phyloP scores from a whole-genome alignment of 1,140 invertebrate genomes.

The Mamestra configurata region DNA sequence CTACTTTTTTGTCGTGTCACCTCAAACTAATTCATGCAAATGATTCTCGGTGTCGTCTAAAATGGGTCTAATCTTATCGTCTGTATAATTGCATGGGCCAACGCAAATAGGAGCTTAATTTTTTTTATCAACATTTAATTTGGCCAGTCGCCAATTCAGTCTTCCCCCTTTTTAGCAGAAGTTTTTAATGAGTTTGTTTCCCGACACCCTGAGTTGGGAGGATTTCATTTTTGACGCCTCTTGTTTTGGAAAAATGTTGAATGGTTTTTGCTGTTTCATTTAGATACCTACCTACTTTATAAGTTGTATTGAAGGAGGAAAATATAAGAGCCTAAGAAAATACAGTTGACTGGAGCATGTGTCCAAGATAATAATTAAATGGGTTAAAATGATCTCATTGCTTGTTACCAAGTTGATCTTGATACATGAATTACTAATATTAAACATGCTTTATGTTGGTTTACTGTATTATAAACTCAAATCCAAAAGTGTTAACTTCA shows the following conservation, averaged over 20 bases:
- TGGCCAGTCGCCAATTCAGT: slow-evolving; percentile 52
- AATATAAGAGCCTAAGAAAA: background rate
- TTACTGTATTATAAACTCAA: too few relatives aligned
- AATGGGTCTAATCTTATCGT: slow-evolving; percentile 69
- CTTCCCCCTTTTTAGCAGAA: slow-evolving; percentile 9
- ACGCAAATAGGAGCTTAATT: slow-evolving; percentile 62
- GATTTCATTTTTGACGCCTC: slow-evolving; percentile 22
- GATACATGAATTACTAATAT: too few relatives aligned
- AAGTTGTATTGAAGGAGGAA: background rate
- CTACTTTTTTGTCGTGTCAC: slow-evolving; percentile 64
- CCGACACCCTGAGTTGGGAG: slow-evolving; percentile 1
- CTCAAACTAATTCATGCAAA: slow-evolving; percentile 76
- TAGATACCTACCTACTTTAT: background rate
- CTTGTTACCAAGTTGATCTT: too few relatives aligned
- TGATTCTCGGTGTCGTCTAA: slow-evolving; percentile 63
- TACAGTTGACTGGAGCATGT: too few relatives aligned
- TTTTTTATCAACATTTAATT: slow-evolving; percentile 60
- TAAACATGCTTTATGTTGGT: too few relatives aligned
- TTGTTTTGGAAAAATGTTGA: slow-evolving; percentile 6
- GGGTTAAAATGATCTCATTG: too few relatives aligned
- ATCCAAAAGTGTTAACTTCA: too few relatives aligned
- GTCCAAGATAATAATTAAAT: too few relatives aligned
- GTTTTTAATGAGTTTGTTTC: slow-evolving; percentile 48
- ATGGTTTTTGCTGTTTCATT: slow-evolving; percentile 5
- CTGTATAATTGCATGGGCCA: slow-evolving; percentile 64